Evolutionary conservation across 1,140 invertebrate genomes (phyloP), one percentile per base, ranked within the genome.

Genomic region (Helicoverpa armigera): DNA sequence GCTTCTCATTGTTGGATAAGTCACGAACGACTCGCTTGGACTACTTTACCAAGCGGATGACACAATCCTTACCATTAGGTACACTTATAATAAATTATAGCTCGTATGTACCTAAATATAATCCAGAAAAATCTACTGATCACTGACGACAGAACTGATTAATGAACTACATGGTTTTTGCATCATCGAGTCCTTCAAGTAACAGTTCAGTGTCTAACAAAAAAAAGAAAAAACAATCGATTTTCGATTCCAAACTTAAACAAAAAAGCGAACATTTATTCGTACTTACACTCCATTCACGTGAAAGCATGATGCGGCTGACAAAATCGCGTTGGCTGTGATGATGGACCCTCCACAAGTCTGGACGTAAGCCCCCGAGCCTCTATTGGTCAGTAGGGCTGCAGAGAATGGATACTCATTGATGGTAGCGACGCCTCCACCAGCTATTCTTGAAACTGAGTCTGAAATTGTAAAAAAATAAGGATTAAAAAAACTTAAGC

Each of bases 301-400:
- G 35, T 89, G 85, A 48, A 92, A 92, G 58, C 92, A 93, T 0
- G 88, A 90, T 1, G 91, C 91, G 29, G 90, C 88, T 0, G 92
- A 88, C 9, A 93, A 73, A 13, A 93, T 87, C 7, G 92, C 90
- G 4, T 72, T 79, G 7, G 18, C 65, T 0, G 87, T 90, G 0
- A 93, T 69, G 9, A 92, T 89, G 13, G 88, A 85, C 0, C 92
- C 92, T 3, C 88, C 92, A 76, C 92, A 93, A 0, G 79, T 80
- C 51, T 90, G 89, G 3, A 13, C 61, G 70, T 78, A 92, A 1
- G 65, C 9, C 0, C 83, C 86, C 7, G 0, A 31, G 2, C 85
- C 86, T 0, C 67, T 51, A 43, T 88, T 87, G 31, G 79, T 86
- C 1, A 93, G 67, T 0, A 93, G 78, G 0, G 90, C 82, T 0